Evolutionary conservation across 2,888 invertebrate genomes (phyloP).

Genomic region (Drosophila melanocephala): DNA sequence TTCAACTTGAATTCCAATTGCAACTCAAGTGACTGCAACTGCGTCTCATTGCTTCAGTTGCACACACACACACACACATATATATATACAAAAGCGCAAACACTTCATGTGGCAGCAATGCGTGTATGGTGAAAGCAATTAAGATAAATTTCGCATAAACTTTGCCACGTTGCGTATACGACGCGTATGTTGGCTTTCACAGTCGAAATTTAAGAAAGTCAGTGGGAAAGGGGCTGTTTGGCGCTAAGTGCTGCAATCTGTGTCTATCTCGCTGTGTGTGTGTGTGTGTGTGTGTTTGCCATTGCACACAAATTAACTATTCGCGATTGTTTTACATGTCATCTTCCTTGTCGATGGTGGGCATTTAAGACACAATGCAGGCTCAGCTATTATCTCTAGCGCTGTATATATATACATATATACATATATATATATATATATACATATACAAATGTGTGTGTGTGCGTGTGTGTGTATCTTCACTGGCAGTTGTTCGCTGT

Average conservation of each 20-base stretch:
- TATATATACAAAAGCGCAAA: neutral
- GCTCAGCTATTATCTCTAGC: slow-evolving; percentile 24
- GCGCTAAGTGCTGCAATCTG: neutral
- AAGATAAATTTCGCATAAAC: slow-evolving; percentile 69
- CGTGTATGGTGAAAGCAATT: slow-evolving; percentile 49
- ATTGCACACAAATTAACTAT: slow-evolving; percentile 67
- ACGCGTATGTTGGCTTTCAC: slow-evolving; percentile 28
- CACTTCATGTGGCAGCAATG: neutral
- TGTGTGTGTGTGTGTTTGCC: slow-evolving; percentile 30
- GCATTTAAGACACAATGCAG: slow-evolving; percentile 53
- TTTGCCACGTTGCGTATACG: slow-evolving; percentile 60
- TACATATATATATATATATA: neutral
- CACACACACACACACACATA: neutral
- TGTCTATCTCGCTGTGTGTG: neutral
- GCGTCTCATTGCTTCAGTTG: slow-evolving; percentile 10
- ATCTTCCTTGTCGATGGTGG: slow-evolving; percentile 32
- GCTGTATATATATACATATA: neutral
- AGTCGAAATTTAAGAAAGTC: slow-evolving; percentile 19
- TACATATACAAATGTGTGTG: neutral
- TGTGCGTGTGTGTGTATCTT: slow-evolving; percentile 11
- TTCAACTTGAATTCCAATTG: neutral
- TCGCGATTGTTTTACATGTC: slow-evolving; percentile 71
- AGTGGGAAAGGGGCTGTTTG: neutral
- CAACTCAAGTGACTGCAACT: neutral
- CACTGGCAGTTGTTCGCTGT: slow-evolving; percentile 49